These are phyloP conservation scores for Drosophila busckii DNA, from an alignment of 1,140 invertebrate species.

Conservation along the genomic window DNA sequence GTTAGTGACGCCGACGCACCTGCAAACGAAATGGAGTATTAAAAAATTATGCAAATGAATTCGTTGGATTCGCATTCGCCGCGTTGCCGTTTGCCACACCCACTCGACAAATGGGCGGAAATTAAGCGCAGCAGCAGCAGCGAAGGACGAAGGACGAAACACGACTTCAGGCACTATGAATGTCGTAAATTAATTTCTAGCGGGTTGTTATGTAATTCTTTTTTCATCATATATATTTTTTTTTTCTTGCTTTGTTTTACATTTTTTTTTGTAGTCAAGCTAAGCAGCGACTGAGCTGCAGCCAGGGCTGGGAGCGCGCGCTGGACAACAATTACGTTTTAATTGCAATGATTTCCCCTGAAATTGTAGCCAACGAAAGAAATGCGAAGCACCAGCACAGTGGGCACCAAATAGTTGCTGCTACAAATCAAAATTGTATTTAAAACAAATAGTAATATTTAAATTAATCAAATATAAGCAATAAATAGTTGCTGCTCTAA, in stretches of 20 bases:
- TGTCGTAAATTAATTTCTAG: slow-evolving; percentile 64
- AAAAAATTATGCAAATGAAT: slow-evolving; percentile 76
- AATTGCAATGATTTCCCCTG: slow-evolving; percentile 69
- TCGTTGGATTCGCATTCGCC: slow-evolving; percentile 57
- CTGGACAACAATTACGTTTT: slow-evolving; percentile 70
- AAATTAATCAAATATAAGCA: slow-evolving; percentile 7
- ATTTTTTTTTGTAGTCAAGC: slow-evolving; percentile 19
- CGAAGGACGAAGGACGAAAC: slow-evolving; percentile 1
- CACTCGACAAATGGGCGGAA: slow-evolving; percentile 50
- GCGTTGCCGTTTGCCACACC: slow-evolving; percentile 46
- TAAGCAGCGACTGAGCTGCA: slow-evolving; percentile 33
- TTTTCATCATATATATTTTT: slow-evolving; percentile 1
- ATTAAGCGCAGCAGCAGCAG: slow-evolving; percentile 43
- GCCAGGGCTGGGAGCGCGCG: neutral
- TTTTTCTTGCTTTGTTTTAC: neutral
- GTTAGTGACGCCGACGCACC: slow-evolving; percentile 61
- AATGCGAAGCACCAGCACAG: slow-evolving; percentile 6
- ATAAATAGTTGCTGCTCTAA: no score
- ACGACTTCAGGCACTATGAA: slow-evolving; percentile 64
- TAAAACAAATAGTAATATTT: neutral
- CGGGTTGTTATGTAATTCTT: neutral
- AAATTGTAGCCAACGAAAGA: slow-evolving; percentile 21
- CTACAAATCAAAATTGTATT: slow-evolving; percentile 33
- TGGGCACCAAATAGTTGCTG: neutral
- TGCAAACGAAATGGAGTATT: slow-evolving; percentile 70